phyloP scores from a whole-genome alignment of 2,113 vertebrate genomes.

The Prolemur simus region DNA sequence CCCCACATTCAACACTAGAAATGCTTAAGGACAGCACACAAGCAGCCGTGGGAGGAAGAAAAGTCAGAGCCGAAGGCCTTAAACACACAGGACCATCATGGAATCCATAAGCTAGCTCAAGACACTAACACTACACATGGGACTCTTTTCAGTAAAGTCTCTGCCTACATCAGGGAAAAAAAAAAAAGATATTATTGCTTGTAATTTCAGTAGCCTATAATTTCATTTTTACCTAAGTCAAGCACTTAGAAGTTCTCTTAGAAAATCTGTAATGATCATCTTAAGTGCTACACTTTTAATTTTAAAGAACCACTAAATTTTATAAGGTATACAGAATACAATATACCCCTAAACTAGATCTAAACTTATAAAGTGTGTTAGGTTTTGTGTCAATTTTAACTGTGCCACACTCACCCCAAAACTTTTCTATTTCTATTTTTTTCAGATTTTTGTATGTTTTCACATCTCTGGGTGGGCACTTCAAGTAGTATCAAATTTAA shows the following conservation, averaged over 20 bases:
- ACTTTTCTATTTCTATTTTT: neutral
- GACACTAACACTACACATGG: neutral
- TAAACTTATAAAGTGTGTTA: neutral
- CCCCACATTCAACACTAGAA: neutral
- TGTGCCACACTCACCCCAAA: neutral
- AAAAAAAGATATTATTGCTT: neutral
- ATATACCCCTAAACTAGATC: neutral
- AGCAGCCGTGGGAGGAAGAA: too few relatives aligned
- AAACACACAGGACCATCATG: neutral
- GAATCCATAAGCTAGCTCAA: neutral
- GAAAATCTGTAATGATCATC: neutral
- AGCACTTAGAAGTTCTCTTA: neutral
- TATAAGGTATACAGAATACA: neutral
- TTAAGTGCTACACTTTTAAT: neutral
- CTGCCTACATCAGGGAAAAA: neutral
- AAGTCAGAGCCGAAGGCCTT: neutral
- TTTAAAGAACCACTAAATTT: neutral
- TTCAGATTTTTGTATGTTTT: neutral
- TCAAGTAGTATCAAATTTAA: conserved; percentile 10
- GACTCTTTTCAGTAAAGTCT: neutral
- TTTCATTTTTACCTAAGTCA: neutral
- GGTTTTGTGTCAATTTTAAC: neutral
- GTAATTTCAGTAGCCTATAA: neutral
- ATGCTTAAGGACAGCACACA: neutral
- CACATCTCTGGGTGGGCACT: neutral